Percentiles rank a stretch among this genome's conserved stretches.
phyloP scores from a whole-genome alignment of 30 jellyfish, hydroid and myxozoan species.

The Nemopilema nomurai region DNA sequence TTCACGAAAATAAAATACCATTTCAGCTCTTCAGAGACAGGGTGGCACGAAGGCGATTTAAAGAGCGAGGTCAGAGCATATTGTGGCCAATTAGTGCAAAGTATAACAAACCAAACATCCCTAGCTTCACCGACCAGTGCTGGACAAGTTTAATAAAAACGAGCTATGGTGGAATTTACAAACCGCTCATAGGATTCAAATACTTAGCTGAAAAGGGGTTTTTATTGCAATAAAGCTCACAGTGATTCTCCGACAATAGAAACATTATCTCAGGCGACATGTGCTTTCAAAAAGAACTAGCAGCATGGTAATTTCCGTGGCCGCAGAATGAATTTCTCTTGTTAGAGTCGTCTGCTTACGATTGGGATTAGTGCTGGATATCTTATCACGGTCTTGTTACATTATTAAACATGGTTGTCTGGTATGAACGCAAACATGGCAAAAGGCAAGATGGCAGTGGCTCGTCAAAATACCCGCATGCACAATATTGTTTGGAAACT shows the following conservation, averaged over 20 bases:
- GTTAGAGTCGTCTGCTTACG: background rate
- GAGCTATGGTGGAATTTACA: background rate
- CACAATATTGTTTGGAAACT: too few species aligned
- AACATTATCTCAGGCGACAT: background rate
- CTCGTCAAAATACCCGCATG: too few species aligned
- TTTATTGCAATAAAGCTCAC: background rate
- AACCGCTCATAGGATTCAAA: background rate
- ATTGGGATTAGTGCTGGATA: background rate
- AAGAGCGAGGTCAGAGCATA: background rate
- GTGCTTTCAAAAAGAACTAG: background rate
- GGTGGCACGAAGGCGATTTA: background rate
- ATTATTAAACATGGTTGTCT: background rate
- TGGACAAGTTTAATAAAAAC: background rate
- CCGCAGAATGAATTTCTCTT: background rate
- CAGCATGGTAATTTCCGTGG: background rate
- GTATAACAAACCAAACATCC: background rate
- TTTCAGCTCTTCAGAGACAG: background rate
- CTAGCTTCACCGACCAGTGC: background rate
- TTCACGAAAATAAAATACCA: background rate
- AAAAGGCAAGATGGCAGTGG: too few species aligned
- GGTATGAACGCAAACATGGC: background rate
- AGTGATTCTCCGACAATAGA: background rate
- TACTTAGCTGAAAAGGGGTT: background rate
- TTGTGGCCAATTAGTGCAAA: background rate
- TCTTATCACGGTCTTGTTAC: background rate